Evolutionary conservation across 1,140 invertebrate genomes (phyloP).

Genomic region (Metopolophium dirhodum): DNA sequence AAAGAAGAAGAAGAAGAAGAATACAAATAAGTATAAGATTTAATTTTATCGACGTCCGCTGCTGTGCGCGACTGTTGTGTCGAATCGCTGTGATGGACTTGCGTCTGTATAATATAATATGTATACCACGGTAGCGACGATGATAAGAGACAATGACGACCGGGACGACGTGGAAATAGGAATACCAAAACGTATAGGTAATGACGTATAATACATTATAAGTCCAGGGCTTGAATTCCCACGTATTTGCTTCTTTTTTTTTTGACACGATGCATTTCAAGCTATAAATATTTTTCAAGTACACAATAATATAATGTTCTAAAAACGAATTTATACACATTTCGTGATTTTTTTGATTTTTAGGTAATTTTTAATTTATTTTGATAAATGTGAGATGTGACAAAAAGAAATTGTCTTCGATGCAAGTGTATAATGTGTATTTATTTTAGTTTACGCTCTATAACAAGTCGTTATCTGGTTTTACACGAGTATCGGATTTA

Average conservation of each 20-base stretch:
- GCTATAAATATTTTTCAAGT: background rate
- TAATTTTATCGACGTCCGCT: background rate
- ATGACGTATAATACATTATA: background rate
- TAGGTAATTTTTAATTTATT: too few species aligned
- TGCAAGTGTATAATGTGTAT: too few species aligned
- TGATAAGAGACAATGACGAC: background rate
- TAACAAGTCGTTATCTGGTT: too few species aligned
- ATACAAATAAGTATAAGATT: background rate
- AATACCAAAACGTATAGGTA: background rate
- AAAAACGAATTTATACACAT: background rate
- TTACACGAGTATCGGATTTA: too few species aligned
- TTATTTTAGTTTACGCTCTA: too few species aligned
- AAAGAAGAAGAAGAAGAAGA: background rate
- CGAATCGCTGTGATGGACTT: background rate
- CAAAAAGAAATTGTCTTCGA: too few species aligned
- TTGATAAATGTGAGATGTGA: too few species aligned
- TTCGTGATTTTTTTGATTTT: background rate
- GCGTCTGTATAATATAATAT: background rate
- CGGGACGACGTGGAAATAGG: background rate
- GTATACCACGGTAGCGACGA: background rate
- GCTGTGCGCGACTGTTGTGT: background rate
- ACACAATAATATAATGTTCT: background rate
- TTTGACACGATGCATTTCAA: background rate
- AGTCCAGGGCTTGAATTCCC: background rate
- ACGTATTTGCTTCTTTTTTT: background rate